Conservation (phyloP, 2,888 invertebrate species). For the Chloroclysta siterata region DNA sequence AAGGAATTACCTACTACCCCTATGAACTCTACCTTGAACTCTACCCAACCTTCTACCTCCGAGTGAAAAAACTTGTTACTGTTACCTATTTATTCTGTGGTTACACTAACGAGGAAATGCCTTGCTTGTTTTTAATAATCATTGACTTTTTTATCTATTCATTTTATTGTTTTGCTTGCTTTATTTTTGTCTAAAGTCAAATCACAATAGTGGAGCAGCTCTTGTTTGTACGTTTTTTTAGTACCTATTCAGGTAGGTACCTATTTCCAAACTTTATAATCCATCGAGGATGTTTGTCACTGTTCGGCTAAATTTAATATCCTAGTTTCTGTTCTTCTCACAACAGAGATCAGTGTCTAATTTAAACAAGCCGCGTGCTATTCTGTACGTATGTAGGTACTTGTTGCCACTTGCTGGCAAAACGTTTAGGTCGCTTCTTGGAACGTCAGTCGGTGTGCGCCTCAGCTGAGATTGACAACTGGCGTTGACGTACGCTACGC, state of each 20-base stretch:
- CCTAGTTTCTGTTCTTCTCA: constrained; percentile 36
- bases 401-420: constrained; percentile 51
- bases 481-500: constrained; percentile 63
- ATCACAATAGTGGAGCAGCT: not conserved
- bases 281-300: not conserved
- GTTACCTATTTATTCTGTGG: no score
- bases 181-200: not conserved
- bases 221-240: no score
- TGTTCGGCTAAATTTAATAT: constrained; percentile 50
- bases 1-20: no score
- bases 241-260: no score
- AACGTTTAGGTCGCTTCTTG: constrained; percentile 63
- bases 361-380: constrained; percentile 59
- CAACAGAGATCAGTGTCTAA: constrained; percentile 51
- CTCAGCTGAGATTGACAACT: constrained; percentile 70
- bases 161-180: not conserved
- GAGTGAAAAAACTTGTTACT: no score
- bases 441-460: constrained; percentile 68
- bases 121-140: constrained; percentile 8
- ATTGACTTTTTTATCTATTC: not conserved
- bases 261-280: not conserved
- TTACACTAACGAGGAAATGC: not conserved
- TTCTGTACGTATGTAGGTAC: not conserved
- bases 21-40: no score
- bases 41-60: no score